These are phyloP conservation scores for Orchesellides sinensis DNA, from an alignment of 2,888 invertebrate genomes.

Conservation along the genomic window DNA sequence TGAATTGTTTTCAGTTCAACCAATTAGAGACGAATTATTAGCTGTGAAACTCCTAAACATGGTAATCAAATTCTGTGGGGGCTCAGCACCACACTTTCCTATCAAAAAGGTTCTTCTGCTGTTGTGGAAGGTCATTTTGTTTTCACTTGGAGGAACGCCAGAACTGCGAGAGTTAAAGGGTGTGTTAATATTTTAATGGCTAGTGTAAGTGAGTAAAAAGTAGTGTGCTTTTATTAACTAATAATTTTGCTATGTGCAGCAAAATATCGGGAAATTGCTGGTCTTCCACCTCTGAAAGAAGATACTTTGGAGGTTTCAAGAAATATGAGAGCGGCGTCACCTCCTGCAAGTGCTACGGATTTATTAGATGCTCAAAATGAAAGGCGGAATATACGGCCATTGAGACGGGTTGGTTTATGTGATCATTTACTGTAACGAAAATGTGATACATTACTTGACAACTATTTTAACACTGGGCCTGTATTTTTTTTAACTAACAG, in stretches of 20 bases:
- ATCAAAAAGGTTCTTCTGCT: slow-evolving; percentile 98
- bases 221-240: neutral
- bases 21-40: slow-evolving; percentile 87
- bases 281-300: slow-evolving; percentile 88
- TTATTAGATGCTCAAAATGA: slow-evolving; percentile 91
- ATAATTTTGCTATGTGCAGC: slow-evolving; percentile 68
- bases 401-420: slow-evolving; percentile 80
- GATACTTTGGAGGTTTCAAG: slow-evolving; percentile 96
- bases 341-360: slow-evolving; percentile 94
- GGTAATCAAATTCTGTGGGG: slow-evolving; percentile 97
- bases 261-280: slow-evolving; percentile 80
- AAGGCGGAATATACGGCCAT: slow-evolving; percentile 84
- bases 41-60: slow-evolving; percentile 94
- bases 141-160: slow-evolving; percentile 94
- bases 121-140: slow-evolving; percentile 95
- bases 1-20: slow-evolving; percentile 77
- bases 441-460: no score
- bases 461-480: neutral
- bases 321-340: slow-evolving; percentile 95
- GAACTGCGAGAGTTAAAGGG: slow-evolving; percentile 88
- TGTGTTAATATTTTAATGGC: slow-evolving; percentile 74
- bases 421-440: no score
- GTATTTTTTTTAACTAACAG: slow-evolving; percentile 76
- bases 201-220: neutral
- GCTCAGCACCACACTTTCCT: slow-evolving; percentile 97